phyloP scores from a whole-genome alignment of 2,113 vertebrate genomes.

The Falcunculus frontatus region DNA sequence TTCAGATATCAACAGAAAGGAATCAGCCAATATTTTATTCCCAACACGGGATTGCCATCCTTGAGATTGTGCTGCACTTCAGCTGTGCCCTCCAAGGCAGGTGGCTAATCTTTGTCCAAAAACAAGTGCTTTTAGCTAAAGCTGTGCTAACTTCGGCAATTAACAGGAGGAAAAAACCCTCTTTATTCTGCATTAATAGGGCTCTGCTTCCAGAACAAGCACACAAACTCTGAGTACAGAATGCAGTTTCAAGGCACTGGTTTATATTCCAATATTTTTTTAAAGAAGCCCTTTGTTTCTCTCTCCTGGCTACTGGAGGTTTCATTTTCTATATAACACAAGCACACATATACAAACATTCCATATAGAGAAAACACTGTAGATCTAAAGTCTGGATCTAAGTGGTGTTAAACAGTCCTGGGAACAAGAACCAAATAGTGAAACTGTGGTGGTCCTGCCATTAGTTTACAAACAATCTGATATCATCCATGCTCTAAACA shows the following conservation, averaged over 20 bases:
- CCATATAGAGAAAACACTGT: accelerated
- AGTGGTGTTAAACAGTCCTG: not conserved
- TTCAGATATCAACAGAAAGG: not conserved
- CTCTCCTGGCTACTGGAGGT: not conserved
- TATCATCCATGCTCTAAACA: not conserved
- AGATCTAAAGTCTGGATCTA: not conserved
- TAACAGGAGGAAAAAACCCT: not conserved
- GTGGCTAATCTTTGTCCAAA: not conserved
- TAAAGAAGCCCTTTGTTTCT: not conserved
- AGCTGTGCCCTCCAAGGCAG: not conserved
- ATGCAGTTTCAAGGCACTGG: not conserved
- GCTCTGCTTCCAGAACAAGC: not conserved
- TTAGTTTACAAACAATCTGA: not conserved
- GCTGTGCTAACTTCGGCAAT: not conserved
- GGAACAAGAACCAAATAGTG: not conserved
- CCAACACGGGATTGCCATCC: accelerated
- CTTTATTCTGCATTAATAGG: not conserved
- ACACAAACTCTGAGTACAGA: not conserved
- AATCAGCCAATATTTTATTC: not conserved
- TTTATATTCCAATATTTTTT: not conserved
- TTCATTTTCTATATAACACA: not conserved
- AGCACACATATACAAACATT: not conserved
- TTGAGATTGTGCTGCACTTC: not conserved
- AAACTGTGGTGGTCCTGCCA: not conserved
- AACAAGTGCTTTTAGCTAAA: not conserved